Conservation (phyloP, 2,888 invertebrate genomes). For the Drosophila lutescens region DNA sequence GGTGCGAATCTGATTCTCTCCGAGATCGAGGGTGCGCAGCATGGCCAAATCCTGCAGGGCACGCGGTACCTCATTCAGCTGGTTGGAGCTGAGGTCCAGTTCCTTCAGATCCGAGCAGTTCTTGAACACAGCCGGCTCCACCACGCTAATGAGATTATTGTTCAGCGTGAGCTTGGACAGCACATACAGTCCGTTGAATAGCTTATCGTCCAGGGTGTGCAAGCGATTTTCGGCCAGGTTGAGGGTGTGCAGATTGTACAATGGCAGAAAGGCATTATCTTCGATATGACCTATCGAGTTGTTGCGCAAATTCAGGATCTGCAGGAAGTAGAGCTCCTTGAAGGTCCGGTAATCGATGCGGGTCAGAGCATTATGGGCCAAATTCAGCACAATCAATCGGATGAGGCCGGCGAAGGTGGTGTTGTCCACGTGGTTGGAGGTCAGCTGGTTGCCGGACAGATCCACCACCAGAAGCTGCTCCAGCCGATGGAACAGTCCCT, state of each 20-base stretch:
- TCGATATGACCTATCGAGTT: slow-evolving; percentile 95
- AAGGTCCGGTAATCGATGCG: slow-evolving; percentile 93
- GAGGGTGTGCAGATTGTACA: slow-evolving; percentile 94
- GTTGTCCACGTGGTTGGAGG: slow-evolving; percentile 93
- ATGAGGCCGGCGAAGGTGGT: slow-evolving; percentile 95
- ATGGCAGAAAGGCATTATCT: slow-evolving; percentile 93
- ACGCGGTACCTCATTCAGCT: slow-evolving; percentile 91
- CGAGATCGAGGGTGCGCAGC: slow-evolving; percentile 94
- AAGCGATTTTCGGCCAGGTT: slow-evolving; percentile 95
- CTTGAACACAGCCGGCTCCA: slow-evolving; percentile 92
- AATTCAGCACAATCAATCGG: slow-evolving; percentile 92
- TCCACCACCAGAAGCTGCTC: slow-evolving; percentile 94
- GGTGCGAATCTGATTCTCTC: slow-evolving; percentile 94
- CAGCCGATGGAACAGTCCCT: slow-evolving; percentile 92
- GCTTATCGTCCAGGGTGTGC: slow-evolving; percentile 91
- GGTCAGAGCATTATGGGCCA: slow-evolving; percentile 93
- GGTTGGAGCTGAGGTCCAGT: slow-evolving; percentile 94
- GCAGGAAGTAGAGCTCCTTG: slow-evolving; percentile 93
- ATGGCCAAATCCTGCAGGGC: slow-evolving; percentile 92
- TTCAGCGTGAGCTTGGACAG: slow-evolving; percentile 93
- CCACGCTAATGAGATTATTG: slow-evolving; percentile 91
- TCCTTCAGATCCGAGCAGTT: slow-evolving; percentile 95
- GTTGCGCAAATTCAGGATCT: slow-evolving; percentile 93
- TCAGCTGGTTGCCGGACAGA: slow-evolving; percentile 92
- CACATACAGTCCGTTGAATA: slow-evolving; percentile 93